phyloP scores from a whole-genome alignment of 2,797 vertebrate species.

The Helicolenus hilgendorfi region DNA sequence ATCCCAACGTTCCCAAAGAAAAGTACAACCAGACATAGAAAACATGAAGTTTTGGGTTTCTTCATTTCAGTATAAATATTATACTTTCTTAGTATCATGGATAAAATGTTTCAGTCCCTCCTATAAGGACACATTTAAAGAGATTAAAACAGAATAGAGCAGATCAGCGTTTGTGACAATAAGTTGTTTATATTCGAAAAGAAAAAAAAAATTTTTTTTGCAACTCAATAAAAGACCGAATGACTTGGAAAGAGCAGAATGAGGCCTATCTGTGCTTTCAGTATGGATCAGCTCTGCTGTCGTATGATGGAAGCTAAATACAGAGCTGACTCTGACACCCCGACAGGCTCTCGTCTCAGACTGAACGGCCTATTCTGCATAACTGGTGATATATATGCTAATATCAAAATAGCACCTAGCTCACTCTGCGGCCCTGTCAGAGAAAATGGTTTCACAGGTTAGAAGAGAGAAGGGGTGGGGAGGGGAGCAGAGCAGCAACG shows the following conservation, averaged over 20 bases:
- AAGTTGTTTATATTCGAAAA: background rate
- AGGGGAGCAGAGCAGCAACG: conserved; percentile 3
- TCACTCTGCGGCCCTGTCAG: conserved; percentile 53
- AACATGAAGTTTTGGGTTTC: background rate
- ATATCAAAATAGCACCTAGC: conserved; percentile 79
- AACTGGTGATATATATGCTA: conserved; percentile 87
- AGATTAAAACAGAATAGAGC: background rate
- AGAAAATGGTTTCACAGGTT: conserved; percentile 81
- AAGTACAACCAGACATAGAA: background rate
- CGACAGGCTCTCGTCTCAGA: conserved; percentile 45
- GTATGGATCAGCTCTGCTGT: conserved; percentile 13
- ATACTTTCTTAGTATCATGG: background rate
- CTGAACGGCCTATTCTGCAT: conserved; percentile 70
- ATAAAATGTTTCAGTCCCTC: background rate
- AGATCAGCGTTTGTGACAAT: background rate
- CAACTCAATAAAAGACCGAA: background rate
- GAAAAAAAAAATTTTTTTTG: background rate
- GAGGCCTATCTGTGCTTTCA: conserved; percentile 13
- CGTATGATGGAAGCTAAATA: conserved; percentile 45
- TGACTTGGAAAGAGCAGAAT: background rate
- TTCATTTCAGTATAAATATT: background rate
- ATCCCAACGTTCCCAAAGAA: background rate
- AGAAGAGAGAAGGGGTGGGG: conserved; percentile 18
- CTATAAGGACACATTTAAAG: background rate
- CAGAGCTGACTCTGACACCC: conserved; percentile 48